phyloP scores from a whole-genome alignment of 2,113 vertebrate genomes.

The Percopsis transmontana region DNA sequence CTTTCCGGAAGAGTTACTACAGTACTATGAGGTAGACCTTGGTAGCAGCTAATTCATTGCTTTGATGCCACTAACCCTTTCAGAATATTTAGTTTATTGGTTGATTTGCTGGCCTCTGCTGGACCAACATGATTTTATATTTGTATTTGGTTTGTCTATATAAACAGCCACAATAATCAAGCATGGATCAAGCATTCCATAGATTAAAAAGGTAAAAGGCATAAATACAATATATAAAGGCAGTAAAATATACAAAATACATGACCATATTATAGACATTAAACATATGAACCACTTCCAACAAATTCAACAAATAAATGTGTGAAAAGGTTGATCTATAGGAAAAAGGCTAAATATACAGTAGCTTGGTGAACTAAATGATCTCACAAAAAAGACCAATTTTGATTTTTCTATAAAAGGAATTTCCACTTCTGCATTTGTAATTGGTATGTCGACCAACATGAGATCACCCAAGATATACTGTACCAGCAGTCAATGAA shows the following conservation, averaged over 20 bases:
- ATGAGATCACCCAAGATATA: slow-evolving; percentile 8
- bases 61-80: too few relatives aligned
- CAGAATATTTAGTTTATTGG: not conserved
- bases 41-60: too few relatives aligned
- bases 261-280: not conserved
- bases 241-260: not conserved
- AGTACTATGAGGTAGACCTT: too few relatives aligned
- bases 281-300: not conserved
- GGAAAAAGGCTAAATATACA: too few relatives aligned
- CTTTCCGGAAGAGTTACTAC: too few relatives aligned
- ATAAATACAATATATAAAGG: not conserved
- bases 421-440: slow-evolving; percentile 1
- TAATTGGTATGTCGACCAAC: slow-evolving; percentile 35
- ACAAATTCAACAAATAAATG: too few relatives aligned
- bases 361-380: too few relatives aligned
- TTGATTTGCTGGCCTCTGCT: slow-evolving; percentile 9
- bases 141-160: too few relatives aligned
- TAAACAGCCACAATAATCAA: not conserved
- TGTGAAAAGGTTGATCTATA: too few relatives aligned
- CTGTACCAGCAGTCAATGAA: too few relatives aligned
- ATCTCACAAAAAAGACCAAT: not conserved
- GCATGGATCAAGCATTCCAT: not conserved
- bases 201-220: too few relatives aligned
- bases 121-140: not conserved
- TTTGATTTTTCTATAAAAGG: not conserved